Percentiles rank a stretch among this genome's conserved stretches.
phyloP scores from a whole-genome alignment of 2,888 invertebrate genomes.

The Gastrophysa polygoni region DNA sequence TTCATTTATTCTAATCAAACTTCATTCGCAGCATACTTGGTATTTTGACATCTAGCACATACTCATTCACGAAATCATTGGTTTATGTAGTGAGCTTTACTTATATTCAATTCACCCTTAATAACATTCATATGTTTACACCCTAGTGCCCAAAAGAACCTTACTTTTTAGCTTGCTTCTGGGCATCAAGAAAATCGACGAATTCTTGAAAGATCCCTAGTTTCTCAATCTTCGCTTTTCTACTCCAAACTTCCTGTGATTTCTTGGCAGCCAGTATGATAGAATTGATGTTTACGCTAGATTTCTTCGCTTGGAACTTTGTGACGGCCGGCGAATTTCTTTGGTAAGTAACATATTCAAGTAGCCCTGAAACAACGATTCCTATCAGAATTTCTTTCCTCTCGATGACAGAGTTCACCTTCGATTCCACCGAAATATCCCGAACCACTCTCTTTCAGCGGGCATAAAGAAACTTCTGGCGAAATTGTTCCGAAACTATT shows the following conservation, averaged over 20 bases:
- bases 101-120: no score
- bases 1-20: no score
- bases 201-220: constrained; percentile 38
- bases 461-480: constrained; percentile 60
- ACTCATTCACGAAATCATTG: no score
- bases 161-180: constrained; percentile 33
- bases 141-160: neutral
- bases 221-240: constrained; percentile 37
- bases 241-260: constrained; percentile 56
- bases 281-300: constrained; percentile 54
- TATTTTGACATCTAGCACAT: no score
- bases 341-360: constrained; percentile 27
- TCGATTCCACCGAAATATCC: constrained; percentile 59
- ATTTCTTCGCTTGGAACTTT: neutral
- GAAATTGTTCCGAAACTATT: constrained; percentile 62
- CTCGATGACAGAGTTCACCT: constrained; percentile 42
- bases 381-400: neutral
- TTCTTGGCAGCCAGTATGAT: constrained; percentile 60
- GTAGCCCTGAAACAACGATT: constrained; percentile 30
- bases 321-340: neutral
- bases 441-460: constrained; percentile 60
- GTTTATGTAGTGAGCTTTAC: no score
- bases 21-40: no score
- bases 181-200: constrained; percentile 33
- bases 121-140: no score